These are phyloP conservation scores for Sminthopsis crassicaudata DNA, from an alignment of 2,113 vertebrate species.

Conservation along the genomic window DNA sequence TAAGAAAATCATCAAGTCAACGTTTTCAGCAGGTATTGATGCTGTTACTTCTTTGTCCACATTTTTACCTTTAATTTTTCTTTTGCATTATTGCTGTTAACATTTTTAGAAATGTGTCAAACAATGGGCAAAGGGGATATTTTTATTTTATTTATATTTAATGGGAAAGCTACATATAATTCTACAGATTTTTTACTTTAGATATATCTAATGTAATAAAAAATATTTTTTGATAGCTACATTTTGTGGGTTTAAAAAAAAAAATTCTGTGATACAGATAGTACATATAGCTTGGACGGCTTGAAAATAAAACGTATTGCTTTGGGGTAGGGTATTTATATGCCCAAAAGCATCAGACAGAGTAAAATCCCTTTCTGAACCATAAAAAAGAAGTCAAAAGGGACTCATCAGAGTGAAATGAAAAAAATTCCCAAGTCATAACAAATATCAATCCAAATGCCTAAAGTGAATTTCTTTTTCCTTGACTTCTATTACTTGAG, in stretches of 20 bases:
- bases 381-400: not conserved
- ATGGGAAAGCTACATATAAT: not conserved
- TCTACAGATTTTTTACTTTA: not conserved
- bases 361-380: not conserved
- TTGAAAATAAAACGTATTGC: not conserved
- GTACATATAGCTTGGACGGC: not conserved
- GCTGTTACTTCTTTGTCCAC: not conserved
- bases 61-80: not conserved
- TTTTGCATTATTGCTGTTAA: not conserved
- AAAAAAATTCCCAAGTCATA: not conserved
- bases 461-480: not conserved
- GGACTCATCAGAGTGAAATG: not conserved
- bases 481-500: not conserved
- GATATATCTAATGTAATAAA: not conserved
- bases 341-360: not conserved
- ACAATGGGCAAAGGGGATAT: not conserved
- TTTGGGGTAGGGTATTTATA: not conserved
- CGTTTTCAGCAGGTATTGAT: not conserved
- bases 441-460: not conserved
- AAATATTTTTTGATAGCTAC: not conserved
- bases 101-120: not conserved
- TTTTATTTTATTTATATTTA: not conserved
- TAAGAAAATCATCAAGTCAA: not conserved
- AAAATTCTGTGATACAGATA: not conserved
- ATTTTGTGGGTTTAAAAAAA: not conserved